phyloP scores from a whole-genome alignment of 2,797 vertebrate genomes.

The Darevskia mixta region DNA sequence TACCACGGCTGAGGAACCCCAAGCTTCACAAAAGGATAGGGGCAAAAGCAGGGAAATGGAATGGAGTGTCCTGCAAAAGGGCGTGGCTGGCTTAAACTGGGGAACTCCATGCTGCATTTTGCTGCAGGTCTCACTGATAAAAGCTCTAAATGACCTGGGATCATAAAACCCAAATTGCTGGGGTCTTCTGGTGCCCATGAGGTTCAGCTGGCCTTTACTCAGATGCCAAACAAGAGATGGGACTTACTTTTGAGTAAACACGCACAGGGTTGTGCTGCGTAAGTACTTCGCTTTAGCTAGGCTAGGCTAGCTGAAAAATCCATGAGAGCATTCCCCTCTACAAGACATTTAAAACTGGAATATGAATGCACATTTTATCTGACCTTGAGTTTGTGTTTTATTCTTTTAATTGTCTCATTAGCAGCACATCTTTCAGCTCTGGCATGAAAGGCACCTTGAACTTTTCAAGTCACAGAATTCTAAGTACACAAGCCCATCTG shows the following conservation, averaged over 20 bases:
- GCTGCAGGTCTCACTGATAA: no score
- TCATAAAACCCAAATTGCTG: no score
- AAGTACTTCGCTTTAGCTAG: background rate
- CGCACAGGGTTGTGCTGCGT: background rate
- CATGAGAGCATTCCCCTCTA: background rate
- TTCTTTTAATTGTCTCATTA: background rate
- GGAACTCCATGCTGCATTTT: no score
- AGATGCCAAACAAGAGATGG: no score
- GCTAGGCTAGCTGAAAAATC: background rate
- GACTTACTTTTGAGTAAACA: background rate
- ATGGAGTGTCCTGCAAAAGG: no score
- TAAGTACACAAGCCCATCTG: background rate
- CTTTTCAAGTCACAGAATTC: background rate
- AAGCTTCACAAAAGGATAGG: no score
- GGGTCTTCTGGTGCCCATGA: no score
- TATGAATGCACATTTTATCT: background rate
- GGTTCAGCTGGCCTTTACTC: no score
- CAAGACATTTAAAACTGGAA: background rate
- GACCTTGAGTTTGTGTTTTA: background rate
- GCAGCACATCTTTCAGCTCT: background rate
- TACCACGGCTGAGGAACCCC: no score
- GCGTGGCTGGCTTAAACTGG: no score
- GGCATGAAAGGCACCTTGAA: background rate
- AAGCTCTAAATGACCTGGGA: no score
- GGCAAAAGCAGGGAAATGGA: no score